Evolutionary conservation across 92 coral and sea anemone genomes (phyloP).

Genomic region (Zoanthus sansibaricus): DNA sequence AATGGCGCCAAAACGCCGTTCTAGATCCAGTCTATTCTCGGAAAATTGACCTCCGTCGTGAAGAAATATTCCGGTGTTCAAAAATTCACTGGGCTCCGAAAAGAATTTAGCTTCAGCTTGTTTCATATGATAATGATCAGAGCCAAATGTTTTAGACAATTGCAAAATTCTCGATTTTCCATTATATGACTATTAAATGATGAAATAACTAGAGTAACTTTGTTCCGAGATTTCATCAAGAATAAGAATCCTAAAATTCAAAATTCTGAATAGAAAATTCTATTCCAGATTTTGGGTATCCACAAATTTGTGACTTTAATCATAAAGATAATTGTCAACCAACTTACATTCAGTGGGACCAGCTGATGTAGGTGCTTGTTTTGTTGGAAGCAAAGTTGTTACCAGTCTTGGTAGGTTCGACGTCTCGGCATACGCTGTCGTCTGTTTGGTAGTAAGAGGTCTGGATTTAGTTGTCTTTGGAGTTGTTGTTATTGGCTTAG

Average conservation of each 20-base stretch:
- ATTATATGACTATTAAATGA: too few species aligned
- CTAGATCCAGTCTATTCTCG: too few species aligned
- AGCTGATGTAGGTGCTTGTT: neutral
- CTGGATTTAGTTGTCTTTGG: slow-evolving; percentile 1
- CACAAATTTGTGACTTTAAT: neutral
- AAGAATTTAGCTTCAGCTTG: too few species aligned
- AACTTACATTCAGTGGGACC: slow-evolving; percentile 26
- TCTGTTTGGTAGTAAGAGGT: neutral
- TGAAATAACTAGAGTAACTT: too few species aligned
- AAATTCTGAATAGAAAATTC: too few species aligned
- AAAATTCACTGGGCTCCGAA: too few species aligned
- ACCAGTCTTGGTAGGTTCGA: neutral
- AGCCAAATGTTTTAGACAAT: too few species aligned
- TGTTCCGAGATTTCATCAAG: neutral
- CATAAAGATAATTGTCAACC: neutral
- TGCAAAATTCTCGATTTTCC: too few species aligned
- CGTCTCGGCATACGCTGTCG: neutral
- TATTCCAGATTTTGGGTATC: neutral
- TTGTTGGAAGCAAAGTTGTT: slow-evolving; percentile 11
- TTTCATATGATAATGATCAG: too few species aligned
- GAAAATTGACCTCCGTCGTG: too few species aligned
- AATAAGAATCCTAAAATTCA: neutral
- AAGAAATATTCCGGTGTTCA: too few species aligned
- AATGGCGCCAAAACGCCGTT: too few species aligned
- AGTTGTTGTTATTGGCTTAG: neutral